Evolutionary conservation across 2,797 vertebrate species (phyloP).

Genomic region (Adelosebastes latens): DNA sequence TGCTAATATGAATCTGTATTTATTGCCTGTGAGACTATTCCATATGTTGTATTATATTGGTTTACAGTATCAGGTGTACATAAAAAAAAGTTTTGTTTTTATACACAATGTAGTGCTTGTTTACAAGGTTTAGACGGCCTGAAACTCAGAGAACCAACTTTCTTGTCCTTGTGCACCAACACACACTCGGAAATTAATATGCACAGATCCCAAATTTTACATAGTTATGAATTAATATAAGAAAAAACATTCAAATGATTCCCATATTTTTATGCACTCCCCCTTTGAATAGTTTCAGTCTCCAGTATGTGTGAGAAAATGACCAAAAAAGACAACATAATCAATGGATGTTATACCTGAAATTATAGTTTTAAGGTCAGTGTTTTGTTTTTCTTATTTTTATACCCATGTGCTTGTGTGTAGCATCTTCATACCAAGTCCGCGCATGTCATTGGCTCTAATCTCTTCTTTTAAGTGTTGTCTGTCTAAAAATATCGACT

Average conservation of each 20-base stretch:
- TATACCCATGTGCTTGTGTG: conserved; percentile 44
- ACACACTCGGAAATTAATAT: conserved; percentile 30
- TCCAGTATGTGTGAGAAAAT: conserved; percentile 51
- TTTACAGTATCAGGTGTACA: conserved; percentile 78
- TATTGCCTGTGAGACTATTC: conserved; percentile 53
- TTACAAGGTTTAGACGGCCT: conserved; percentile 73
- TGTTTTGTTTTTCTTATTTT: conserved; percentile 36
- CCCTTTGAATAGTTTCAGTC: conserved; percentile 50
- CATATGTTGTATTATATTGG: conserved; percentile 71
- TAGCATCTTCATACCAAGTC: conserved; percentile 48
- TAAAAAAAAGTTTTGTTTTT: conserved; percentile 64
- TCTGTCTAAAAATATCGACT: conserved; percentile 52
- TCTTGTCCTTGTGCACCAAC: conserved; percentile 56
- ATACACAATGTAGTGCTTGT: conserved; percentile 77
- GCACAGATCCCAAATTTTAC: conserved; percentile 28
- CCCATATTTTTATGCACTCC: conserved; percentile 40
- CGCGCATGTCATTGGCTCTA: conserved; percentile 59
- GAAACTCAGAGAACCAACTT: conserved; percentile 68
- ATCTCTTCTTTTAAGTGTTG: conserved; percentile 54
- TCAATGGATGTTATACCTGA: conserved; percentile 43
- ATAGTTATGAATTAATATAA: conserved; percentile 13
- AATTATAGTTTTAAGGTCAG: conserved; percentile 41
- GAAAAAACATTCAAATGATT: background rate
- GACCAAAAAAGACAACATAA: conserved; percentile 47
- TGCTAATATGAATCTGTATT: conserved; percentile 51